phyloP scores from a whole-genome alignment of 2,113 vertebrate species.

The Arvicanthis niloticus region DNA sequence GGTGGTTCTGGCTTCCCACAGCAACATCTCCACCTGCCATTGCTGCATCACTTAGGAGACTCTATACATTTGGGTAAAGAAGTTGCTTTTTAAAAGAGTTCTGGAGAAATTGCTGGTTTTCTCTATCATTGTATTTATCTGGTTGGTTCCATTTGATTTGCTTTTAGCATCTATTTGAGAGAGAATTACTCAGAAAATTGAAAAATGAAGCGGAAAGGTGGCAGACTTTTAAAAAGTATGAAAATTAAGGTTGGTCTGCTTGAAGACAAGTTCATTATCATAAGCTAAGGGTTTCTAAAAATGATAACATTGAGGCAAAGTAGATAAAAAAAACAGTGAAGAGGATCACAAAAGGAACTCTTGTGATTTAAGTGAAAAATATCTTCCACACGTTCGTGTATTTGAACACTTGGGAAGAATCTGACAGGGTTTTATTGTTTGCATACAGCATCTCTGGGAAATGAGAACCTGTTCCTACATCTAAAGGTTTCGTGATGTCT shows the following conservation, averaged over 20 bases:
- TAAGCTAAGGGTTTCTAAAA: neutral
- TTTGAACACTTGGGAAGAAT: neutral
- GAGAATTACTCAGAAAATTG: conserved; percentile 32
- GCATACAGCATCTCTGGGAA: neutral
- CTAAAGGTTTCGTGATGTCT: neutral
- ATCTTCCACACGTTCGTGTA: neutral
- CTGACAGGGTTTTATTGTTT: neutral
- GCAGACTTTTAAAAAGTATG: neutral
- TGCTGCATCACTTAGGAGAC: neutral
- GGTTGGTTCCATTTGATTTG: neutral
- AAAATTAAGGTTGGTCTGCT: neutral
- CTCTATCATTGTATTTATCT: neutral
- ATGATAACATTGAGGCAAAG: neutral
- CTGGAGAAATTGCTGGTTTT: neutral
- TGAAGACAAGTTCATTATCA: neutral
- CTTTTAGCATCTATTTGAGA: neutral
- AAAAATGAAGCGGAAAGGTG: neutral
- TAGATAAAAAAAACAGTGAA: neutral
- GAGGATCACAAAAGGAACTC: neutral
- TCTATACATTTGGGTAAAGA: neutral
- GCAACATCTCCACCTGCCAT: neutral
- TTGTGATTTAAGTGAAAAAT: neutral
- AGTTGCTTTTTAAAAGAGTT: neutral
- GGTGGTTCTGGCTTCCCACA: neutral
- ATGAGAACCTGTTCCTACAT: neutral